Conservation (phyloP, 2,113 vertebrate genomes). For the Trogon surrucura region DNA sequence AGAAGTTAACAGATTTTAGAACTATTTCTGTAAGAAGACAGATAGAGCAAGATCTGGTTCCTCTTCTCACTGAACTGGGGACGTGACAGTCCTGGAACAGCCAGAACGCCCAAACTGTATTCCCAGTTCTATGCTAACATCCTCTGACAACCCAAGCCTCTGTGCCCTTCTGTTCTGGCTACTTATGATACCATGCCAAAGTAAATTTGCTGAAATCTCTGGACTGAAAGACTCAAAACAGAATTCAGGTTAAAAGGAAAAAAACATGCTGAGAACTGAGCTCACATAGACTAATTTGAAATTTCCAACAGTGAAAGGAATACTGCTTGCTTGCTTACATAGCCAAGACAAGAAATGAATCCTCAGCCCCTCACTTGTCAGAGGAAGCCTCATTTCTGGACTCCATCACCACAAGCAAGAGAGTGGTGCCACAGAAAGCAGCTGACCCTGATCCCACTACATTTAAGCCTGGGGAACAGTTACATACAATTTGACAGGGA, state of each 20-base stretch:
- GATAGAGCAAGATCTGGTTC: neutral
- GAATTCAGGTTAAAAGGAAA: neutral
- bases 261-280: neutral
- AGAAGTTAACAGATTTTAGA: conserved; percentile 1
- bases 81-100: neutral
- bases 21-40: conserved; percentile 20
- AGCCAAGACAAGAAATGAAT: neutral
- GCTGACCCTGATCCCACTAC: neutral
- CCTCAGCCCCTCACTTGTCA: neutral
- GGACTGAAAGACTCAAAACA: neutral
- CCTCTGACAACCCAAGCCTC: neutral
- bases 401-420: neutral
- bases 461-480: neutral
- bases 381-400: neutral
- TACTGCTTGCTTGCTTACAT: neutral
- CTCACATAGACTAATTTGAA: neutral
- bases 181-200: neutral
- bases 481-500: neutral
- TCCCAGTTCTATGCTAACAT: neutral
- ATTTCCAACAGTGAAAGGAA: neutral
- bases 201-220: neutral
- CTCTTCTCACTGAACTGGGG: neutral
- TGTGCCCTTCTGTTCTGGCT: neutral
- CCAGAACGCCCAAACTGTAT: neutral
- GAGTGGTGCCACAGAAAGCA: neutral